These are phyloP conservation scores for Heliangelus exortis DNA, from an alignment of 2,797 vertebrate species.

Conservation along the genomic window DNA sequence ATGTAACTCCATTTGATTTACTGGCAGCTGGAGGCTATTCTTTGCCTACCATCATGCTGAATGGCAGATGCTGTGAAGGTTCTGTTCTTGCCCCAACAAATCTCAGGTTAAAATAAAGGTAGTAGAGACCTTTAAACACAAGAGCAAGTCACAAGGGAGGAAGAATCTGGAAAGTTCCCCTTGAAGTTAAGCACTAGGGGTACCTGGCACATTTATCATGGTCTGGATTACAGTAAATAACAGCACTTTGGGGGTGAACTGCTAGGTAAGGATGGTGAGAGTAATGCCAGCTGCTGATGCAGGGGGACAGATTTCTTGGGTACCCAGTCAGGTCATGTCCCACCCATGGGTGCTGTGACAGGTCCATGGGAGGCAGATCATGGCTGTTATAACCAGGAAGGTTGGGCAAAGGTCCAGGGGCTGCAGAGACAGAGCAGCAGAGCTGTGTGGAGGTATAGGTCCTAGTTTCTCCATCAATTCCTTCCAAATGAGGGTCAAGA, in stretches of 20 bases:
- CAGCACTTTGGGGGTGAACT: not conserved
- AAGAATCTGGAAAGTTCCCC: not conserved
- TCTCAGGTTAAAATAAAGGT: conserved; percentile 54
- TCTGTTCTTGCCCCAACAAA: conserved; percentile 12
- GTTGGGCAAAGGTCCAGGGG: not conserved
- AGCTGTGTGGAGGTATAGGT: not conserved
- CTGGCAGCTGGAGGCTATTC: conserved; percentile 57
- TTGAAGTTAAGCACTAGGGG: not conserved
- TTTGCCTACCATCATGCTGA: conserved; percentile 16
- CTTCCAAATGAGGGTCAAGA: not conserved
- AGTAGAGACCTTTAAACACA: not conserved
- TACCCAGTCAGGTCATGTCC: not conserved
- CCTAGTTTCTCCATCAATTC: not conserved
- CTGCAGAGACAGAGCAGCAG: not conserved
- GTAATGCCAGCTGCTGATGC: not conserved
- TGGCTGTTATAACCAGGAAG: not conserved
- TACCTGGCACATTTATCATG: not conserved
- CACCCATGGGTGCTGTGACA: not conserved
- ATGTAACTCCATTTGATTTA: conserved; percentile 66
- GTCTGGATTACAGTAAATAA: not conserved
- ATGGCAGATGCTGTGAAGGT: conserved; percentile 15
- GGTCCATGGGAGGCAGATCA: fast-evolving
- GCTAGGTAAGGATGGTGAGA: not conserved
- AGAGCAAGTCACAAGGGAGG: not conserved
- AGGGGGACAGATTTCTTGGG: not conserved